A percentile compares a stretch with the other conserved stretches of the same genome.
phyloP scores from a whole-genome alignment of 2,113 vertebrate species.

The Actinemys pallida region DNA sequence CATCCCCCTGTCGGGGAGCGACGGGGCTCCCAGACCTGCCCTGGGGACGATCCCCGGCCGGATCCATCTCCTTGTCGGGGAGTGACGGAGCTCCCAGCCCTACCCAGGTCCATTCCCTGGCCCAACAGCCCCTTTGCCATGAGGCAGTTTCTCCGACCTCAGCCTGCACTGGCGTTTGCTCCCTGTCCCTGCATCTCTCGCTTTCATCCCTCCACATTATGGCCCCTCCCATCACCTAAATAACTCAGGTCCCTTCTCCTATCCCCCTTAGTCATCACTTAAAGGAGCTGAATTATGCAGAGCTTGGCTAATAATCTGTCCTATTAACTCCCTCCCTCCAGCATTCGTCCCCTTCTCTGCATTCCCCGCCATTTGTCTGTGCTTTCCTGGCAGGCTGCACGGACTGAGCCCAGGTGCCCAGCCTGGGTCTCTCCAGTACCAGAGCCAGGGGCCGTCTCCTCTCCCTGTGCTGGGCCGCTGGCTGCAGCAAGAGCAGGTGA shows the following conservation, averaged over 20 bases:
- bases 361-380: not conserved
- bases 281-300: not conserved
- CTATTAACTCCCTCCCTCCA: not conserved
- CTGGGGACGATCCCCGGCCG: slow-evolving; percentile 64
- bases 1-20: too few relatives aligned
- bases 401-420: not conserved
- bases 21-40: slow-evolving; percentile 24
- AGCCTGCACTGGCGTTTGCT: not conserved
- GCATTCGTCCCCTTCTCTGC: not conserved
- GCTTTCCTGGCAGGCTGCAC: not conserved
- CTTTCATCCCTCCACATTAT: not conserved
- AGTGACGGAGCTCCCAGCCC: too few relatives aligned
- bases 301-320: not conserved
- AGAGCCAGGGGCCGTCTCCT: too few relatives aligned
- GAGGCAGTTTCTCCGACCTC: not conserved
- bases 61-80: too few relatives aligned
- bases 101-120: not conserved
- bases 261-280: not conserved
- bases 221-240: not conserved
- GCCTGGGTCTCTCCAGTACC: not conserved
- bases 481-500: too few relatives aligned
- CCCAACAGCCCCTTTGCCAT: too few relatives aligned
- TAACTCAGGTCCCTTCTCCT: not conserved
- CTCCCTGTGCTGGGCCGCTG: not conserved
- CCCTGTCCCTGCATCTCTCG: not conserved